Evolutionary conservation across 2,113 vertebrate genomes (phyloP), one percentile per base, ranked within the genome.

Genomic region (Rostratula benghalensis): DNA sequence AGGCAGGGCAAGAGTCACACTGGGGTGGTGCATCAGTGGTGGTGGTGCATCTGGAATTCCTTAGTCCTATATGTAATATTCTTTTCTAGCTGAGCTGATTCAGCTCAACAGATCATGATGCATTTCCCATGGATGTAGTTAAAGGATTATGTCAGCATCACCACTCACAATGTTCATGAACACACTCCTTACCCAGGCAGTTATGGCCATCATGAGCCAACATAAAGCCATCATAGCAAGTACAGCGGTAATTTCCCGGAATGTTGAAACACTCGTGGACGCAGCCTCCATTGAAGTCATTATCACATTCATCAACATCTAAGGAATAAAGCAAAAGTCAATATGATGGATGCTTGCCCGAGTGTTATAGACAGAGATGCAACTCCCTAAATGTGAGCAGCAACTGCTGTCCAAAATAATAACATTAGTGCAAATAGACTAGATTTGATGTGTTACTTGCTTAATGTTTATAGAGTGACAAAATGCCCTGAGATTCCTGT

Each of bases 261-360:
- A 99, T 99, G 96, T 99, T 99, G 98, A 98, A 98, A 97, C 99
- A 99, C 95, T 99, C 99, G 2, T 99, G 99, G 84, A 99, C 99
- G 67, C 99, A 99, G 97, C 99, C 99, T 67, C 99, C 99, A 48
- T 99, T 99, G 97, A 99, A 98, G 61, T 99, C 98, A 1, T 98
- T 97, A 96, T 99, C 99, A 91, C 99, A 99, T 98, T 99, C 99
- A 97, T 99, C 99, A 93, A 98, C 97, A 97, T 99, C 99, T 99
- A 87, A 83, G 83, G 95, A 97, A 98, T 73, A 96, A 97, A 94
- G 98, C 50, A 97, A 33, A 97, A 97, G 94, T 96, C 81, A 98
- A 2, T 78, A 60, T 94, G 93, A 98, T 76, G n/a, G 87, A 93
- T 95, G 71, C 56, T 93, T 69, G 79, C 41, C 87, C 80, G 76